Base-by-base conservation (phyloP, 2,113 vertebrate genomes). In the Hyperoodon ampullatus region DNA sequence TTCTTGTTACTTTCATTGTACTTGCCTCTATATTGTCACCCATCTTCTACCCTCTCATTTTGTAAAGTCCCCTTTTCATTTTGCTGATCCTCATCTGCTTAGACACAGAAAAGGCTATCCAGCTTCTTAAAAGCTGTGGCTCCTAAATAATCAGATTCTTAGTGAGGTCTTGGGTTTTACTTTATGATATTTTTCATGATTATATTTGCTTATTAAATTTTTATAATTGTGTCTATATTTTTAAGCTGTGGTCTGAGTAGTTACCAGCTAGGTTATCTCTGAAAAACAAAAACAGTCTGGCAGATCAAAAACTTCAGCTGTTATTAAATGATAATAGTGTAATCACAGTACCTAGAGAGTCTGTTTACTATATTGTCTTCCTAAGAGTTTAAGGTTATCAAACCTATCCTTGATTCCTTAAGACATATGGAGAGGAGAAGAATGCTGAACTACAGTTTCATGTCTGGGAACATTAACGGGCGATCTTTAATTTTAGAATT, bases 141-240 rank as follows among this genome's bases (percentile, higher is more conserved):
- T 93, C 60, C 55, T 42, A 21, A 61, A 28, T 77, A 39, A 92
- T 71, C 42, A 82, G 8, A 24, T 90, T 87, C 88, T 88, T 3
- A 63, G 28, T 18, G 30, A 87, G 19, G 5, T 84, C 26, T 71
- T 63, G 12, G 35, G 6, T 60, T 95, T 87, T 74, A 71, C n/a
- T 68, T 72, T 58, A 26, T 83, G 26, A 74, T 68, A 71, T 65
- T 86, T 93, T 68, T 82, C 66, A 75, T 90, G 53, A 71, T 83
- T 70, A 39, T 88, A 3, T 78, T 83, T 91, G 28, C 65, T 85
- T 86, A 74, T 23, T 95, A 65, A 44, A 71, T 75, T 94, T 96
- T 91, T 42, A 0, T 87, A 94, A 87, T 93, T 44, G 83, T 14
- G n/a, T 74, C 13, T 35, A 2, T 90, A 65, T 30, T 35, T 93